Conservation (phyloP, 2,888 invertebrate species). For the Lysandra bellargus region DNA sequence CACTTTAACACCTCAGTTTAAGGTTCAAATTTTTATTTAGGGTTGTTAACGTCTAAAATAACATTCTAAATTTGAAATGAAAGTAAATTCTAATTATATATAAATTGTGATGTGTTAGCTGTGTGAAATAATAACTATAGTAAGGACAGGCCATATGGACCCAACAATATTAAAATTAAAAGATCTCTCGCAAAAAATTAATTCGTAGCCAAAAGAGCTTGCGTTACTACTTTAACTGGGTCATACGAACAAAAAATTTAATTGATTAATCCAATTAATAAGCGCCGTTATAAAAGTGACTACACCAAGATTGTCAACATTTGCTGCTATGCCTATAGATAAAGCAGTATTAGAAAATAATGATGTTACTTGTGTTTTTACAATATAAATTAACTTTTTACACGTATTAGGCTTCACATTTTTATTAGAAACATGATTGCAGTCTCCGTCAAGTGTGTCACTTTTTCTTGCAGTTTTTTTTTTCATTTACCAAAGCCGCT, state of each 20-base stretch:
- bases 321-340: background rate
- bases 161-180: background rate
- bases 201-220: background rate
- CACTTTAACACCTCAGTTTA: background rate
- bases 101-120: background rate
- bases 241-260: background rate
- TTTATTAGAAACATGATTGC: conserved; percentile 8
- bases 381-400: background rate
- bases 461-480: background rate
- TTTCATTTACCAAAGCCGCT: background rate
- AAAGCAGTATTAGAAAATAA: background rate
- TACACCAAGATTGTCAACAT: background rate
- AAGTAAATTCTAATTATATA: conserved; percentile 21
- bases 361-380: background rate
- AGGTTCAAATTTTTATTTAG: background rate
- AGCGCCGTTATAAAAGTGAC: background rate
- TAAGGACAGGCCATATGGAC: background rate
- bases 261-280: background rate
- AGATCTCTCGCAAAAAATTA: background rate
- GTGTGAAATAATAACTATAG: background rate
- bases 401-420: background rate
- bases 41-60: background rate
- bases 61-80: conserved; percentile 9
- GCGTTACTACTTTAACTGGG: background rate
- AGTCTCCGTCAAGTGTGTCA: background rate